A percentile compares a stretch with the other conserved stretches of the same genome.
These are phyloP conservation scores for Nansenia antarctica DNA, from an alignment of 2,113 vertebrate species.

Conservation along the genomic window DNA sequence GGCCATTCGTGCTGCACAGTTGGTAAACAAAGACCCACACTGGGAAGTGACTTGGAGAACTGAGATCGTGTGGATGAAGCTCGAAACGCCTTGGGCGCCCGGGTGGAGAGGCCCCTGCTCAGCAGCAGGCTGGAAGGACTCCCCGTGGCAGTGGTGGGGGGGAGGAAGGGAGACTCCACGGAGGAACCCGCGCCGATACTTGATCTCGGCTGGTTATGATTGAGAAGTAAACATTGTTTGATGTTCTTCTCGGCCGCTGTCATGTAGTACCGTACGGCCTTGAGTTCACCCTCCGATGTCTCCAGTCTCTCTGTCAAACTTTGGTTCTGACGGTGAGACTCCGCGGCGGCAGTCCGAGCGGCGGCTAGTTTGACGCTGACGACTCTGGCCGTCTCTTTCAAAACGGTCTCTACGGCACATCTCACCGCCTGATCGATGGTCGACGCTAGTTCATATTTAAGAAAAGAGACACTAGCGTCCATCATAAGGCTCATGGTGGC, in stretches of 20 bases:
- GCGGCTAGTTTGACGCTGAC: conserved; percentile 45
- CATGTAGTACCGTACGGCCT: conserved; percentile 59
- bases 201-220: conserved; percentile 27
- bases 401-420: conserved; percentile 54
- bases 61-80: conserved; percentile 22
- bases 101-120: conserved; percentile 11
- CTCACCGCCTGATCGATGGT: conserved; percentile 60
- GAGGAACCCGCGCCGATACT: neutral
- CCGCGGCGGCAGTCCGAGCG: conserved; percentile 50
- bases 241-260: conserved; percentile 61
- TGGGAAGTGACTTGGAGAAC: conserved; percentile 36
- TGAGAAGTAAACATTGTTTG: conserved; percentile 53
- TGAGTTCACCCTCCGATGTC: conserved; percentile 53
- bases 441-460: conserved; percentile 56
- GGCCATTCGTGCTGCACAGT: conserved; percentile 49
- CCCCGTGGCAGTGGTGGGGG: conserved; percentile 3
- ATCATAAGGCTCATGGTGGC: conserved; percentile 35
- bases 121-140: neutral
- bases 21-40: conserved; percentile 54
- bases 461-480: conserved; percentile 49
- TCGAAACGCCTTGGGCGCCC: conserved; percentile 22
- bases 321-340: conserved; percentile 53
- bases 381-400: conserved; percentile 50
- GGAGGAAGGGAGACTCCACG: conserved; percentile 12
- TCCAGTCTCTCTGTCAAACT: conserved; percentile 53